phyloP scores from a whole-genome alignment of 2,797 vertebrate species.

The Neopelma chrysocephalum region DNA sequence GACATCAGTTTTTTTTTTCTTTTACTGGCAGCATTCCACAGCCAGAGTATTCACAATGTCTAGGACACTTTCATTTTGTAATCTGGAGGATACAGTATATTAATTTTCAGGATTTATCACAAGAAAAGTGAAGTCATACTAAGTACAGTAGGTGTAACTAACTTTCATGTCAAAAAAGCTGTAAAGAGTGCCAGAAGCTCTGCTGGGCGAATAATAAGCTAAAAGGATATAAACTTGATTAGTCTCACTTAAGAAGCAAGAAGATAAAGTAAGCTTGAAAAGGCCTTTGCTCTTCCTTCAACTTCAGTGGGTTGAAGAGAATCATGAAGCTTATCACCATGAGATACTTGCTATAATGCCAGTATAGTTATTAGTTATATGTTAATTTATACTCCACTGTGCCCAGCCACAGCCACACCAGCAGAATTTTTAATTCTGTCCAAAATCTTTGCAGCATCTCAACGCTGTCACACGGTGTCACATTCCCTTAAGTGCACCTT shows the following conservation, averaged over 20 bases:
- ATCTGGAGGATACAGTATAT: conserved; percentile 73
- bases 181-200: conserved; percentile 63
- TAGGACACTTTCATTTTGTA: conserved; percentile 71
- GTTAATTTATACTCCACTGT: not conserved
- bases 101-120: conserved; percentile 78
- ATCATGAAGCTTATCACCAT: conserved; percentile 38
- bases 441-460: conserved; percentile 23
- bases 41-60: conserved; percentile 63
- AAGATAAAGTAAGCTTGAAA: conserved; percentile 62
- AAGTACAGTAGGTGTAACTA: conserved; percentile 65
- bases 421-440: conserved; percentile 10
- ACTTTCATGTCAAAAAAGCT: conserved; percentile 59
- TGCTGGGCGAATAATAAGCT: conserved; percentile 53
- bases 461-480: not conserved
- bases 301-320: conserved; percentile 55
- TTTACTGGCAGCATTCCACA: conserved; percentile 71
- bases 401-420: not conserved
- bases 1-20: conserved; percentile 44
- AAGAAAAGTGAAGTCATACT: conserved; percentile 69
- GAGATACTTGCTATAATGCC: not conserved
- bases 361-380: not conserved
- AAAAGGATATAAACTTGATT: conserved; percentile 66
- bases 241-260: conserved; percentile 56
- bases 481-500: not conserved
- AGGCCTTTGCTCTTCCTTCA: conserved; percentile 65